Evolutionary conservation across 2,797 vertebrate genomes (phyloP).

Genomic region (Coendou prehensilis): DNA sequence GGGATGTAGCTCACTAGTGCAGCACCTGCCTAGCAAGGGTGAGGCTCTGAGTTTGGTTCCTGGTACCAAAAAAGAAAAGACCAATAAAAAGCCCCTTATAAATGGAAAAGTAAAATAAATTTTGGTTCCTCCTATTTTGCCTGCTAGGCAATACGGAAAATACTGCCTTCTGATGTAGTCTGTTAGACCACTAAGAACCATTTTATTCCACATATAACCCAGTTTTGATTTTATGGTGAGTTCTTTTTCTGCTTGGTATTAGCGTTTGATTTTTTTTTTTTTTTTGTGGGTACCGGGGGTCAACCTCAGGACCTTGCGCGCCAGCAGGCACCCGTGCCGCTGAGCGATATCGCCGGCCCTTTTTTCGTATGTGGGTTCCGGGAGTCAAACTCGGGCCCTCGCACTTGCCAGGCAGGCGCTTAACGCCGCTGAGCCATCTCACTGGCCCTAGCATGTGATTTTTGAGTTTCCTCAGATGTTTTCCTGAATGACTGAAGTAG

Average conservation of each 20-base stretch:
- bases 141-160: background rate
- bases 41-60: background rate
- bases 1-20: background rate
- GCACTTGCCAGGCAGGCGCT: too few relatives aligned
- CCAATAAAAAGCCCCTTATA: background rate
- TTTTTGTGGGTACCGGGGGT: too few relatives aligned
- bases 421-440: too few relatives aligned
- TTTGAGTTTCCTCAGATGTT: background rate
- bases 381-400: too few relatives aligned
- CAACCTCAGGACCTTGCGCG: too few relatives aligned
- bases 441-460: background rate
- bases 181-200: background rate
- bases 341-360: too few relatives aligned
- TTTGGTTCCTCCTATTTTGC: slow-evolving; percentile 34
- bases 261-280: background rate
- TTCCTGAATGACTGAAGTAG: background rate
- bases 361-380: too few relatives aligned
- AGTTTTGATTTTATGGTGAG: background rate
- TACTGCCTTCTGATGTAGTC: background rate
- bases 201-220: background rate
- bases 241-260: slow-evolving; percentile 35
- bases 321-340: too few relatives aligned
- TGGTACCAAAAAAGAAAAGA: background rate
- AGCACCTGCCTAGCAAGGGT: background rate
- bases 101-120: background rate